Base-by-base conservation (phyloP, 2,797 vertebrate genomes). In the Peromyscus eremicus region DNA sequence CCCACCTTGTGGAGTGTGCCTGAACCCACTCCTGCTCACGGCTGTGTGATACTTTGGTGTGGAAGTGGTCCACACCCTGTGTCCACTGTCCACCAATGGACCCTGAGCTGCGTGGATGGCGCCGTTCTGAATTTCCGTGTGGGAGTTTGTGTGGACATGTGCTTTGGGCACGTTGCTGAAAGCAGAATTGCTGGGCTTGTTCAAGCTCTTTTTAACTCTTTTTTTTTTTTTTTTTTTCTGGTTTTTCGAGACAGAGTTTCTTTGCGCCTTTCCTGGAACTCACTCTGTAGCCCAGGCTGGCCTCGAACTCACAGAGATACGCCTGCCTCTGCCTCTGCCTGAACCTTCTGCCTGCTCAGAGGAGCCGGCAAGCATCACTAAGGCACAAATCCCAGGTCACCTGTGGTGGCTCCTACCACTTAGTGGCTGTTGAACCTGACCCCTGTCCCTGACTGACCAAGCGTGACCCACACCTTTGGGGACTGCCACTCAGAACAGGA, bases 61-160 rank as follows among this genome's bases (percentile, higher is more conserved):
- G 25, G 46, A 68, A 10, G 8, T 25, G 23, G 46, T 66, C 16
- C 25, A 37, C 34, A 5, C 0, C 0, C 5, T 13, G 32, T 34
- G 4, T 43, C 86, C 19, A 1, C 37, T 6, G 0, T 43, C 55
- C 0, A 0, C 27, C 25, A 0, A 0, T 13, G 46, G 37, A 5
- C 19, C 27, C 4, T 7, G 19, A 17, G 5, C 11, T 29, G 0
- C 4, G 3, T 55, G 77, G 32, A 13, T 9, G 1, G 4, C 23
- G 68, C 37, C 4, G 1, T 4, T 29, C 21, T 71, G 92, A 32
- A 17, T 21, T 21, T 88, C 23, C 10, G 5, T 5, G 21, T 64
- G 19, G 13, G 21, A 64, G 40, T 46, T n/a, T 37, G 3, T 57
- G 5, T 40, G 9, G 62, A 46, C 27, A 37, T 23, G 23, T 68